Conservation (phyloP, 2,888 invertebrate genomes). For the Drosophila mulleri region DNA sequence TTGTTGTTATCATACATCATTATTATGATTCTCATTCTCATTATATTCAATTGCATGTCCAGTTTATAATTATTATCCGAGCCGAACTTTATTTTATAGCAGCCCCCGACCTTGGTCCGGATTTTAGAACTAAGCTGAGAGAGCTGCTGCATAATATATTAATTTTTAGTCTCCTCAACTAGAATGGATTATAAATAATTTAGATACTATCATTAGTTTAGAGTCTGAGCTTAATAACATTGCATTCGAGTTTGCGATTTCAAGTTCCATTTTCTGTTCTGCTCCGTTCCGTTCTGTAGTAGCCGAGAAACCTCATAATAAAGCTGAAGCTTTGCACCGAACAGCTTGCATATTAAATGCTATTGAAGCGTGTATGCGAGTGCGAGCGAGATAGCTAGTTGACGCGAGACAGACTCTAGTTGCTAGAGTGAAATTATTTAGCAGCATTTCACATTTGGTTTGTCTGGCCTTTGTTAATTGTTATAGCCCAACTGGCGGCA, state of each 20-base stretch:
- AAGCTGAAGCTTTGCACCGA: too few relatives aligned
- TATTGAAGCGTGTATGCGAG: not conserved
- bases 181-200: not conserved
- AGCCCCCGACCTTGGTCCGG: not conserved
- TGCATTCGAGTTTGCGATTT: not conserved
- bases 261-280: not conserved
- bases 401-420: not conserved
- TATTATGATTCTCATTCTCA: not conserved
- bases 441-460: constrained; percentile 34
- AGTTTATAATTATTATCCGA: not conserved
- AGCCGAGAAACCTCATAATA: not conserved
- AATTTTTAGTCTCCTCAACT: too few relatives aligned
- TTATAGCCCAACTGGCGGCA: constrained; percentile 15
- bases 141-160: too few relatives aligned
- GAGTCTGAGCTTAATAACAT: too few relatives aligned
- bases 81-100: not conserved
- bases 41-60: not conserved
- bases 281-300: too few relatives aligned
- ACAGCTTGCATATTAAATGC: constrained; percentile 3
- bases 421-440: constrained; percentile 39
- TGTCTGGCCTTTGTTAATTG: constrained; percentile 19
- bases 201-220: too few relatives aligned
- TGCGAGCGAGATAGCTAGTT: not conserved
- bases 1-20: not conserved
- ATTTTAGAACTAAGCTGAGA: too few relatives aligned